Conservation (phyloP, 2,888 invertebrate genomes). For the Eugnorisma glareosa region DNA sequence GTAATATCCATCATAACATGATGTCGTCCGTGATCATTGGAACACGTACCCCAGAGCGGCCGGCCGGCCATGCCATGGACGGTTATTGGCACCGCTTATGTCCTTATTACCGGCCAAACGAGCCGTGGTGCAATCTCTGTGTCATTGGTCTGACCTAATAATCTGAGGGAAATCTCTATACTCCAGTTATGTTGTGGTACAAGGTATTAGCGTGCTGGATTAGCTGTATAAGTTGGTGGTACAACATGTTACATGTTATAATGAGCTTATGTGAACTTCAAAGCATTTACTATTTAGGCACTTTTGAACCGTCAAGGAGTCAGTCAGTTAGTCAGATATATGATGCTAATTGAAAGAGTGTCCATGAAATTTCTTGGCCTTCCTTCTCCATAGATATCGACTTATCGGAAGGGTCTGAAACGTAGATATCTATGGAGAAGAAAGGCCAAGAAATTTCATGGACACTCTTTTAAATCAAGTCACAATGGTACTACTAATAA, state of each 20-base stretch:
- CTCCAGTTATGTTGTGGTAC: slow-evolving; percentile 45
- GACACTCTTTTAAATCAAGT: too few relatives aligned
- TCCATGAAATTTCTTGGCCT: too few relatives aligned
- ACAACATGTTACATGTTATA: not conserved
- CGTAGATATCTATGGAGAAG: too few relatives aligned
- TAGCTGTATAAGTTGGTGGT: not conserved
- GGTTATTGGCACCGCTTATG: slow-evolving; percentile 60
- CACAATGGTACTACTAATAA: too few relatives aligned
- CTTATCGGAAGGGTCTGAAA: too few relatives aligned
- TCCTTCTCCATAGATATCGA: too few relatives aligned
- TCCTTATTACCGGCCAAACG: slow-evolving; percentile 52
- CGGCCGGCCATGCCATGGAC: slow-evolving; percentile 28
- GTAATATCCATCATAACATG: slow-evolving; percentile 39
- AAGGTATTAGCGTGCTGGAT: slow-evolving; percentile 7
- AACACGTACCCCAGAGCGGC: slow-evolving; percentile 44
- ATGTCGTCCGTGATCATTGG: slow-evolving; percentile 37
- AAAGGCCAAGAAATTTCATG: too few relatives aligned
- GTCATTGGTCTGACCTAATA: slow-evolving; percentile 65
- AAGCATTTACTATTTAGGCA: not conserved
- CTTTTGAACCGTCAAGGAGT: too few relatives aligned
- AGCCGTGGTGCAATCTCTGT: slow-evolving; percentile 56
- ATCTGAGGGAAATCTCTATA: slow-evolving; percentile 59
- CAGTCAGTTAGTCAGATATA: not conserved
- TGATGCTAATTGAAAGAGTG: too few relatives aligned
- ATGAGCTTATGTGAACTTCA: not conserved